Evolutionary conservation across 2,888 invertebrate species (phyloP), one percentile per base, ranked within the genome.

Genomic region (Heliconius cydno): DNA sequence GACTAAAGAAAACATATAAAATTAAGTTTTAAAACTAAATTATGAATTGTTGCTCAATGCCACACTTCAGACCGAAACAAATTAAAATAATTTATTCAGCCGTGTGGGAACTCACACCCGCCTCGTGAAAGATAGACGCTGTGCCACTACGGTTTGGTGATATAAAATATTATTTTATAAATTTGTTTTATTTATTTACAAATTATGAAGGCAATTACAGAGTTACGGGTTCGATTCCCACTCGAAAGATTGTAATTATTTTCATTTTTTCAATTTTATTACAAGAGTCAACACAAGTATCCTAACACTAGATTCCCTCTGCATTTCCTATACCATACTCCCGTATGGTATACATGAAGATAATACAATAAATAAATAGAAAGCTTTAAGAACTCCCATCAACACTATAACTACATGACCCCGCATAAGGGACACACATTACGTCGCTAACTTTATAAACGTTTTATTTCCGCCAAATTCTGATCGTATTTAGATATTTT

Each of bases 401-500:
- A 25, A n/a, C 38, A 38, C 38, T 52, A 52, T 12, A 12, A 19
- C 25, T 25, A 73, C 3, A 57, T 10, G 15, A 3, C 22, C 28
- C 13, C 60, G 22, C 76, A n/a, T 34, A 28, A 72, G 15, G 46
- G 46, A 75, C 28, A 41, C 6, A 65, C 63, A 46, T 46, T 28
- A 25, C 41, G 38, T 22, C 22, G 12, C 52, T 57, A 75, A 78
- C 60, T 79, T 79, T 63, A 70, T 67, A 38, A 75, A 68, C 72
- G 76, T 84, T 83, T 80, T 81, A 80, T 84, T 80, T 80, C 76
- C 63, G 73, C 28, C 68, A 67, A 76, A 72, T 52, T 57, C 77
- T 78, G 77, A 78, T 82, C 79, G 78, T 80, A 78, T 71, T 80
- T 80, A 79, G 77, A 82, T 80, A 79, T 77, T 80, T 81, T 81